phyloP scores from a whole-genome alignment of 2,797 vertebrate species.

The Notoglanidium macrostoma region DNA sequence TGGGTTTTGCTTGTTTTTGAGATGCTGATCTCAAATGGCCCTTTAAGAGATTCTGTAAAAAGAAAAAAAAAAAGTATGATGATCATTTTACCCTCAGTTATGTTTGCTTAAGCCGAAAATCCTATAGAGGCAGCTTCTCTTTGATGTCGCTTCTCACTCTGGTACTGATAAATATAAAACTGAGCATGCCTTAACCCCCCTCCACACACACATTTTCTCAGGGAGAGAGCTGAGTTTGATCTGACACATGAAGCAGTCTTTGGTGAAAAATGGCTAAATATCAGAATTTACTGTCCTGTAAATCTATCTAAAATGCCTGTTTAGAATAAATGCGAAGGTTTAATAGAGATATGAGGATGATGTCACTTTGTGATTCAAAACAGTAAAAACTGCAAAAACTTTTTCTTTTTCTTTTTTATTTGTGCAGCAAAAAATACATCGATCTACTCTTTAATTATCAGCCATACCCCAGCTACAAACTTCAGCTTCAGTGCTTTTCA shows the following conservation, averaged over 20 bases:
- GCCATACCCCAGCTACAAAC: neutral
- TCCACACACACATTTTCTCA: constrained; percentile 51
- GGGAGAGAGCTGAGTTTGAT: constrained; percentile 61
- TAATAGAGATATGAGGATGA: neutral
- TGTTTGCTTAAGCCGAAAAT: constrained; percentile 77
- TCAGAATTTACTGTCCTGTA: neutral
- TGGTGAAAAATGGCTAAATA: neutral
- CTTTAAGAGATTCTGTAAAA: constrained; percentile 7
- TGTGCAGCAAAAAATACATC: neutral
- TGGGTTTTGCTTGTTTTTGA: constrained; percentile 65
- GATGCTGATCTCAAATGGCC: constrained; percentile 44
- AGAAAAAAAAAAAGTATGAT: constrained; percentile 29
- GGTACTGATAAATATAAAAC: constrained; percentile 74
- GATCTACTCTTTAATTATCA: neutral
- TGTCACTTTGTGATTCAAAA: neutral
- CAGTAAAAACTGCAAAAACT: neutral
- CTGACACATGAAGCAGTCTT: constrained; percentile 36
- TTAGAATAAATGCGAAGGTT: neutral
- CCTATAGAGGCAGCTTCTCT: constrained; percentile 72
- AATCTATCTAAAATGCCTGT: neutral
- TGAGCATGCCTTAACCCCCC: constrained; percentile 69
- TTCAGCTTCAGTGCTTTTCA: neutral
- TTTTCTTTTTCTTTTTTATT: neutral
- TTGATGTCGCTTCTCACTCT: constrained; percentile 72
- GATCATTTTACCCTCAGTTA: constrained; percentile 67